Evolutionary conservation across 2,797 vertebrate genomes (phyloP), one percentile per base, ranked within the genome.

Genomic region (Macrochelys suwanniensis): DNA sequence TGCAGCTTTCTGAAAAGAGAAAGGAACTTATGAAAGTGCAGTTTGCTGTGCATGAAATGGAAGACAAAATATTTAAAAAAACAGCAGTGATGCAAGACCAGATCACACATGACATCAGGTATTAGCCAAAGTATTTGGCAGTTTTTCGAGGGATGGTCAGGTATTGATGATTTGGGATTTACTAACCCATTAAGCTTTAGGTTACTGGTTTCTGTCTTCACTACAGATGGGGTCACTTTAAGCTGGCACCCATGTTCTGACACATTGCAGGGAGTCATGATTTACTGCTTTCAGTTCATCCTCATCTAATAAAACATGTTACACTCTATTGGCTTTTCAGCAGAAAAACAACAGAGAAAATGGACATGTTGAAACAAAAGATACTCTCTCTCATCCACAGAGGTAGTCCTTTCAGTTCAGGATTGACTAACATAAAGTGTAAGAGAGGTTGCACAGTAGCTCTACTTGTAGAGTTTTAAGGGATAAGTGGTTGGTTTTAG

Each of bases 21-120:
- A 88, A 61, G 49, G 83, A 93, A 16, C 28, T 89, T 82, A 85
- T 97, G 89, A 94, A 97, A 92, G 59, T 76, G 23, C 90, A 93
- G 71, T 92, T 93, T 87, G 21, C 83, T 85, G 1, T 82, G 53
- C 90, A 82, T 89, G 83, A 93, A 47, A 87, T 19, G 23, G 74
- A 97, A 83, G 71, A 90, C 13, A 88, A 96, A 53, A 53, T 92
- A 51, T 51, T 82, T 65, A 92, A 5, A 59, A 97, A 89, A 45
- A 92, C 94, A 80, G 94, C 84, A 53, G 53, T 86, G 7, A 53
- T 87, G 80, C 65, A 96, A 89, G 42, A 92, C 28, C 77, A 94
- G 74, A 80, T 89, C 82, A 92, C 23, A 42, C 37, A 3, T 0
- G 0, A n/a, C 78, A 81, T 84, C 80, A 84, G 88, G 85, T 88